Conservation (phyloP, 2,113 vertebrate genomes). For the Pachycephala philippinensis region DNA sequence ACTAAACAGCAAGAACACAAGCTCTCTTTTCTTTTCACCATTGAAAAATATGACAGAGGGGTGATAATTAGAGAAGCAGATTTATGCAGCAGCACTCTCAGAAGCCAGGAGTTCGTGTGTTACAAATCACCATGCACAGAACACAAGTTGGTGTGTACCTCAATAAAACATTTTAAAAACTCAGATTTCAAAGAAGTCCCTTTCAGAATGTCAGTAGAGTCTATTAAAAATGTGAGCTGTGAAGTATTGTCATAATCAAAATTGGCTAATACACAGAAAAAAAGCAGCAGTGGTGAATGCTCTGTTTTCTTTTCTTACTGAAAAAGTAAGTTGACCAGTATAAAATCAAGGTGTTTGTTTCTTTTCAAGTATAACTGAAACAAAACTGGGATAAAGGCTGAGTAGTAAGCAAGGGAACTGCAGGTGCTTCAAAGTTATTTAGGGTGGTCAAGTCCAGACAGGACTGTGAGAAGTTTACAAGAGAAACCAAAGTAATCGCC, state of each 20-base stretch:
- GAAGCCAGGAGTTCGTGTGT: not conserved
- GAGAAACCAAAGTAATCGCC: slow-evolving; percentile 4
- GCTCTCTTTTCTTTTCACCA: not conserved
- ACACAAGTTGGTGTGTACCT: not conserved
- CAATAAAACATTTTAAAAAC: not conserved
- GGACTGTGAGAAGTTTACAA: slow-evolving; percentile 29
- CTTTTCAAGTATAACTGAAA: not conserved
- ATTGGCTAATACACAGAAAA: not conserved
- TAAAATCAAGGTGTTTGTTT: not conserved
- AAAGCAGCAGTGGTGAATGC: not conserved
- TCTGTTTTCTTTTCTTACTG: not conserved
- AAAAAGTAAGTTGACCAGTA: not conserved
- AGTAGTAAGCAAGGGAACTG: not conserved
- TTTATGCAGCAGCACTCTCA: not conserved
- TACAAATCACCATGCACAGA: not conserved
- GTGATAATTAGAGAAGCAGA: not conserved
- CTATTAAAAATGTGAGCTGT: not conserved
- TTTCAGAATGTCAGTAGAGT: not conserved
- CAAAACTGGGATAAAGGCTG: not conserved
- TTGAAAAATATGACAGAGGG: not conserved
- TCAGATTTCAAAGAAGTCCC: not conserved
- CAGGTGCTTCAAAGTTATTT: slow-evolving; percentile 20
- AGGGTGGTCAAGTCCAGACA: slow-evolving; percentile 33
- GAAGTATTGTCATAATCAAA: not conserved
- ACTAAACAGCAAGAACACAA: not conserved